Conservation (phyloP, 1,140 invertebrate species). For the Zaprionus africanus region DNA sequence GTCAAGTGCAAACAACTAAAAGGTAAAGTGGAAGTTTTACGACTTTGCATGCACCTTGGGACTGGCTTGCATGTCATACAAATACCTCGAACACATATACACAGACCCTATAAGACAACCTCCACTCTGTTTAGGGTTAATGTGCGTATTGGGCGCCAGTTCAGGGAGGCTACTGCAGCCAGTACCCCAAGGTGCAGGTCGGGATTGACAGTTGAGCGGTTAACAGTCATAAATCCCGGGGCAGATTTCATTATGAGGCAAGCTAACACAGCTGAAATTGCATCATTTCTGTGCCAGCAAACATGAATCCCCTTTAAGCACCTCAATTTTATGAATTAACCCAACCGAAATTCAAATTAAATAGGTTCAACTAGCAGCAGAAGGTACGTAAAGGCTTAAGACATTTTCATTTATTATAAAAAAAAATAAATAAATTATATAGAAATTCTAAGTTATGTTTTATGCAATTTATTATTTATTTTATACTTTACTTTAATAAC, state of each 20-base stretch:
- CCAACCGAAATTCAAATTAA: not conserved
- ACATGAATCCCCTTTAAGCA: not conserved
- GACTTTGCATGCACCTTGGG: constrained; percentile 37
- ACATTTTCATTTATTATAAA: not conserved
- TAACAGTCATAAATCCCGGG: constrained; percentile 42
- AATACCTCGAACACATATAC: not conserved
- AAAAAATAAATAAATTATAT: too few relatives aligned
- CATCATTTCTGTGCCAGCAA: not conserved
- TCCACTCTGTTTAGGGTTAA: constrained; percentile 35
- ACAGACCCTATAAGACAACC: not conserved
- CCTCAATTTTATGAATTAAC: constrained; percentile 12
- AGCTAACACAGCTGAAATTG: constrained; percentile 28
- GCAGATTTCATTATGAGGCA: constrained; percentile 10
- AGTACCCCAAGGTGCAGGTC: constrained; percentile 29
- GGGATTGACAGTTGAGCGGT: constrained; percentile 39
- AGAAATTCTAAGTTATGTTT: not conserved
- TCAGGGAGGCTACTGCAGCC: constrained; percentile 15
- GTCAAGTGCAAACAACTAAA: constrained; percentile 50
- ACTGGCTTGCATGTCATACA: constrained; percentile 34
- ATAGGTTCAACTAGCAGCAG: not conserved
- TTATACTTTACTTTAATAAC: not conserved
- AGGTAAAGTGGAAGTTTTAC: constrained; percentile 52
- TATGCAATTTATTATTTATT: not conserved
- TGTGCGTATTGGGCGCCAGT: constrained; percentile 38
- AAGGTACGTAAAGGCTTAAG: not conserved